Conservation (phyloP, 2,113 vertebrate genomes). For the Hippocampus comes region DNA sequence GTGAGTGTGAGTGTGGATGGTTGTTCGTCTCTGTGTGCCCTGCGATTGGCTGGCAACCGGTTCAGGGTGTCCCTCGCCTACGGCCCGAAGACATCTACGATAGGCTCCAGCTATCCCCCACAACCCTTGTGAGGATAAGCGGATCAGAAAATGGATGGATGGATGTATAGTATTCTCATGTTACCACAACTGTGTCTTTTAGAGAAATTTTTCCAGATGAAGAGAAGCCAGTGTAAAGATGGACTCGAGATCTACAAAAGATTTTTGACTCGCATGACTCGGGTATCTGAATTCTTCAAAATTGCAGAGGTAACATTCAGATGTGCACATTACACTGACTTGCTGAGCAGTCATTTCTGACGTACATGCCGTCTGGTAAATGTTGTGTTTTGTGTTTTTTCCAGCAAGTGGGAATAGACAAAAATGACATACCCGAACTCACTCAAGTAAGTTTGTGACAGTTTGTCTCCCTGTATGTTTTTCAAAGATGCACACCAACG, state of each 20-base stretch:
- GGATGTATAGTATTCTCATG: neutral
- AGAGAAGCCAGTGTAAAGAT: conserved; percentile 98
- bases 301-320: conserved; percentile 84
- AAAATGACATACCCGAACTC: conserved; percentile 97
- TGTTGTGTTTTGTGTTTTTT: conserved; percentile 51
- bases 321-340: neutral
- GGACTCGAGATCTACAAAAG: conserved; percentile 98
- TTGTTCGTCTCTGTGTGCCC: too few relatives aligned
- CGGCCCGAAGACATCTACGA: too few relatives aligned
- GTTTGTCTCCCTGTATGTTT: neutral
- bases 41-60: too few relatives aligned
- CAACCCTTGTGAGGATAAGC: too few relatives aligned
- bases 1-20: too few relatives aligned
- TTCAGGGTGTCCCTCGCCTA: too few relatives aligned
- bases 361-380: neutral
- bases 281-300: conserved; percentile 98
- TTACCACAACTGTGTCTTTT: neutral
- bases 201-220: conserved; percentile 99
- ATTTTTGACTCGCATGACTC: conserved; percentile 96
- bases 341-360: neutral
- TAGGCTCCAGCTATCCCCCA: too few relatives aligned
- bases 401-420: conserved; percentile 99
- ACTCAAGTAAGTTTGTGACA: conserved; percentile 82
- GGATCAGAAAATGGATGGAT: too few relatives aligned
- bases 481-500: neutral